These are phyloP conservation scores for Corythornis madagascariensis DNA, from an alignment of 2,113 vertebrate species.

Conservation along the genomic window DNA sequence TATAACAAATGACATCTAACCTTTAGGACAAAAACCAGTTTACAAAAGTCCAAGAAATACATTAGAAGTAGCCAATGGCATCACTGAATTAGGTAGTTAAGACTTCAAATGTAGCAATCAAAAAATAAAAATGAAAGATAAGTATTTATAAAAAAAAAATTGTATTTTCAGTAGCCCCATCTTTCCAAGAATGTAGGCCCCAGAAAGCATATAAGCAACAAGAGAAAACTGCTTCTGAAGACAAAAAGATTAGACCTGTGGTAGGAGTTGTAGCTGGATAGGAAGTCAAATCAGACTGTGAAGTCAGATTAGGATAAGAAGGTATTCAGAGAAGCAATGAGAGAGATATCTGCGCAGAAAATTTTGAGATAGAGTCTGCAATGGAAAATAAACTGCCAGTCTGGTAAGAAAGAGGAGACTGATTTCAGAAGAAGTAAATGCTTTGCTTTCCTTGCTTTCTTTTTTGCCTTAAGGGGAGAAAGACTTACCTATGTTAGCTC, in stretches of 20 bases:
- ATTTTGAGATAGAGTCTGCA: not conserved
- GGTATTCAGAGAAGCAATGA: not conserved
- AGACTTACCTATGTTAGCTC: not conserved
- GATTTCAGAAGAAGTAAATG: not conserved
- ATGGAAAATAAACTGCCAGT: not conserved
- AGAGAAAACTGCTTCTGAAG: not conserved
- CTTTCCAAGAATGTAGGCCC: not conserved
- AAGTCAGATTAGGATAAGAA: not conserved
- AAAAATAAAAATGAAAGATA: not conserved
- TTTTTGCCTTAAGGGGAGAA: not conserved
- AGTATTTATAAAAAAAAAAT: not conserved
- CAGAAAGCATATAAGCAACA: not conserved
- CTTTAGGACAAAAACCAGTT: not conserved
- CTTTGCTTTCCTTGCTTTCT: conserved; percentile 1
- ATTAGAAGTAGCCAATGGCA: not conserved
- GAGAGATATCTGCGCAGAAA: not conserved
- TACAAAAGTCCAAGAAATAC: not conserved
- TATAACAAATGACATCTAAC: not conserved
- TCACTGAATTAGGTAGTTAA: not conserved
- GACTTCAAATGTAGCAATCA: not conserved
- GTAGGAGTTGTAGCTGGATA: not conserved
- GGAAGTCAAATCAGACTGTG: not conserved
- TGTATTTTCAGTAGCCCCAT: not conserved
- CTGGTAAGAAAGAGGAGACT: not conserved
- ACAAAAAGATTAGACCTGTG: not conserved